A percentile compares a stretch with the other conserved stretches of the same genome.
These are phyloP conservation scores for Gymnothorax reevesii DNA, from an alignment of 2,797 vertebrate species.

Conservation along the genomic window DNA sequence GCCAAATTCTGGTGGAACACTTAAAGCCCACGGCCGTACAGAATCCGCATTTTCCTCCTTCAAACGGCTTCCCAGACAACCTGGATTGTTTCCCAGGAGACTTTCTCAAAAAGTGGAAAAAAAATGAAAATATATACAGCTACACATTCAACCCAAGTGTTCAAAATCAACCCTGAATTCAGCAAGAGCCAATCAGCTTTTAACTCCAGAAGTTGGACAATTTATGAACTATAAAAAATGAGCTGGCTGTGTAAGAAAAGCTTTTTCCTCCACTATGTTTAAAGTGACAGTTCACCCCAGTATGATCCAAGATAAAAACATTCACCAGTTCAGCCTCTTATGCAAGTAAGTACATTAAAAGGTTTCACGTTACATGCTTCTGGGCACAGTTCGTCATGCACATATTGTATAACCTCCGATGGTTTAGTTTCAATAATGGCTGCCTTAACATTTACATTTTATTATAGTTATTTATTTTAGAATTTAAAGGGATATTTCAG, in stretches of 20 bases:
- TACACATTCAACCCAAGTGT: conserved; percentile 34
- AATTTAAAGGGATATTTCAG: too few species aligned
- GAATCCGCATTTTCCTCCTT: conserved; percentile 51
- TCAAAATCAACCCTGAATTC: conserved; percentile 40
- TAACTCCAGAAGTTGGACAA: neutral
- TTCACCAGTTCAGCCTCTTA: neutral
- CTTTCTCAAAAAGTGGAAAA: conserved; percentile 43
- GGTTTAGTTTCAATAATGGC: neutral
- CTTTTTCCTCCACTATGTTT: neutral
- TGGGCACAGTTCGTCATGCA: neutral
- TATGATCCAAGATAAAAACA: neutral
- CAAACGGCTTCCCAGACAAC: conserved; percentile 59
- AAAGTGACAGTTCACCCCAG: neutral
- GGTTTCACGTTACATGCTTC: neutral
- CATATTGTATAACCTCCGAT: neutral
- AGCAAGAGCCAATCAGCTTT: neutral
- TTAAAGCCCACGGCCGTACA: conserved; percentile 42
- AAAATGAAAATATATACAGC: conserved; percentile 41
- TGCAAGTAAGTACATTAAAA: too few species aligned
- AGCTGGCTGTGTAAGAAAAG: neutral
- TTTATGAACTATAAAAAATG: neutral
- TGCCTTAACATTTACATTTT: neutral
- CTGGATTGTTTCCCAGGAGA: conserved; percentile 57
- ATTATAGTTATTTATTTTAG: too few species aligned
- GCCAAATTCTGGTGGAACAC: conserved; percentile 47